phyloP scores from a whole-genome alignment of 2,113 vertebrate genomes.

The Oreochromis tanganicae region DNA sequence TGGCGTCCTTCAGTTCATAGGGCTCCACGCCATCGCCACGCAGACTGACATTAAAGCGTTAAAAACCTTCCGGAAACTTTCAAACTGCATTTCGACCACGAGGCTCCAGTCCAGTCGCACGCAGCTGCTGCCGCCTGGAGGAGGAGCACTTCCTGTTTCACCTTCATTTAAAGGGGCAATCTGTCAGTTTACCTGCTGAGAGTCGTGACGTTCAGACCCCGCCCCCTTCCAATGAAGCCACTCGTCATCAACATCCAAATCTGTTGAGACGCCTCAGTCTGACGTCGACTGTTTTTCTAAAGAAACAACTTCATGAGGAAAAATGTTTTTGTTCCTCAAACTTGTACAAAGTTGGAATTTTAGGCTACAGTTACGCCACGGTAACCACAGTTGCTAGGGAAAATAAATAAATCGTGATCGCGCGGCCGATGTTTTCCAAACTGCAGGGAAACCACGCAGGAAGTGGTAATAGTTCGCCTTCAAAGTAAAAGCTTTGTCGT shows the following conservation, averaged over 20 bases:
- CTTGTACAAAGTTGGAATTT: background rate
- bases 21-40: constrained; percentile 25
- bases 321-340: background rate
- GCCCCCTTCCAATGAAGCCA: background rate
- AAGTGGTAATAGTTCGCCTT: background rate
- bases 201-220: background rate
- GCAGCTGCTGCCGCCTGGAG: background rate
- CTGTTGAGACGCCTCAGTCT: background rate
- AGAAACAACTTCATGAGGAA: background rate
- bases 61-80: constrained; percentile 55
- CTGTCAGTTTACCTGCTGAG: background rate
- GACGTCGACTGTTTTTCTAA: background rate
- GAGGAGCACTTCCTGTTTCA: background rate
- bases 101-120: background rate
- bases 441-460: background rate
- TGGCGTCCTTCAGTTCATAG: constrained; percentile 38
- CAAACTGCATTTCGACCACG: background rate
- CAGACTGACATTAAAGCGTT: constrained; percentile 50
- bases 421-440: background rate
- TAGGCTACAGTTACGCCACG: background rate
- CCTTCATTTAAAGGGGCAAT: background rate
- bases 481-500: background rate
- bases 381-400: background rate
- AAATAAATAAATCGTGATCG: background rate
- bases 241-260: background rate